These are phyloP conservation scores for Prietella phreatophila DNA, from an alignment of 2,113 vertebrate genomes.

Conservation along the genomic window DNA sequence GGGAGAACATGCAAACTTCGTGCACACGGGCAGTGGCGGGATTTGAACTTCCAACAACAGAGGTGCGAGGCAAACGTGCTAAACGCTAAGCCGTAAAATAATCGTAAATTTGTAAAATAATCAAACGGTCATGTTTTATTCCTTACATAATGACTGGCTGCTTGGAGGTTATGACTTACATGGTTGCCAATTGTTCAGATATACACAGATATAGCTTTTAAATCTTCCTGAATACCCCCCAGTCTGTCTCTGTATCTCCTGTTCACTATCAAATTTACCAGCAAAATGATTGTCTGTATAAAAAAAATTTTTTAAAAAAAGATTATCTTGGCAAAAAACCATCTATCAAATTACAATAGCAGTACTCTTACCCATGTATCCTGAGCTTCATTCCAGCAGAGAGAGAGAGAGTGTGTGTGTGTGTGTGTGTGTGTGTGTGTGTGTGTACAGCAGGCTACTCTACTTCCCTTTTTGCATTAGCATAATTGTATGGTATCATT, in stretches of 20 bases:
- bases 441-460: constrained; percentile 44
- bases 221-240: constrained; percentile 40
- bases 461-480: constrained; percentile 57
- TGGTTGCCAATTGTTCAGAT: background rate
- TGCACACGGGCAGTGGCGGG: too few species aligned
- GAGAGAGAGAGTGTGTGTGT: constrained; percentile 56
- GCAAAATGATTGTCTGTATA: constrained; percentile 79
- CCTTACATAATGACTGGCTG: background rate
- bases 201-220: constrained; percentile 23
- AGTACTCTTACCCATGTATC: constrained; percentile 74
- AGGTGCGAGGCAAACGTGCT: too few species aligned
- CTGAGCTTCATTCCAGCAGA: constrained; percentile 67
- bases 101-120: too few species aligned
- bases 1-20: too few species aligned
- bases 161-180: background rate
- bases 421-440: constrained; percentile 55
- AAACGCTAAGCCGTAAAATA: too few species aligned
- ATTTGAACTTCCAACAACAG: too few species aligned
- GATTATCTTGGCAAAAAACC: constrained; percentile 74
- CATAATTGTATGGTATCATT: constrained; percentile 73
- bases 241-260: constrained; percentile 35
- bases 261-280: constrained; percentile 72
- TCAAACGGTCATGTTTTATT: background rate
- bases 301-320: constrained; percentile 54
- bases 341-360: constrained; percentile 79